These are phyloP conservation scores for Gnathonemus longibarbis DNA, from an alignment of 2,113 vertebrate species.

Conservation along the genomic window DNA sequence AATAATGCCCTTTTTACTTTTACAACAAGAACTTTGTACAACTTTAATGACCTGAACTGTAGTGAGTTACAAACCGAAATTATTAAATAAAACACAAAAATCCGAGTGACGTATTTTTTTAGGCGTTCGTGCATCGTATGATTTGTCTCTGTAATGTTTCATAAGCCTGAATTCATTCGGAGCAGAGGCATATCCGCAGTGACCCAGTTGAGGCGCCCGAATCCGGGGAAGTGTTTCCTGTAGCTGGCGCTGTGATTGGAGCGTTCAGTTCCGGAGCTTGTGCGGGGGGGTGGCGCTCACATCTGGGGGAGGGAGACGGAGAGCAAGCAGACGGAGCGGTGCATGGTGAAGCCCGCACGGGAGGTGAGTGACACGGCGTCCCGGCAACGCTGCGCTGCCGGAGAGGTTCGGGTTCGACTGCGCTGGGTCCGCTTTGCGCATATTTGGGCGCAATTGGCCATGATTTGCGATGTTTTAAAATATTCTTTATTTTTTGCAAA, in stretches of 20 bases:
- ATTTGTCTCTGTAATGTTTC: background rate
- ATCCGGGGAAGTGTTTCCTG: slow-evolving; percentile 17
- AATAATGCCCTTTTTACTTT: background rate
- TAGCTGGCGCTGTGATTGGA: background rate
- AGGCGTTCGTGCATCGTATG: background rate
- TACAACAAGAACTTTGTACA: background rate
- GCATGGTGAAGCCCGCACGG: background rate
- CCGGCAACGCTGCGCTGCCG: background rate
- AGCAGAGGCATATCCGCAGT: background rate
- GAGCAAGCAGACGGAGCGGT: background rate
- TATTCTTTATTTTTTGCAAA: background rate
- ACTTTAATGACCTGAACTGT: background rate
- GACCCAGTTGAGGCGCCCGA: background rate
- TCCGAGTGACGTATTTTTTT: background rate
- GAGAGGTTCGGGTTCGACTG: background rate
- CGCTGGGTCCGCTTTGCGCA: background rate
- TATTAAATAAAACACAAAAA: background rate
- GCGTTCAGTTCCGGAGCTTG: slow-evolving; percentile 22
- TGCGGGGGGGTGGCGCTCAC: background rate
- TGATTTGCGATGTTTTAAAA: background rate
- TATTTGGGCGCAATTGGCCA: background rate
- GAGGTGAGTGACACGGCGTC: slow-evolving; percentile 4
- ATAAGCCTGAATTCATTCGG: background rate
- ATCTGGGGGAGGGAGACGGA: background rate
- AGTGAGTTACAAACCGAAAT: background rate